These are phyloP conservation scores for Lasiurus cinereus DNA, from an alignment of 2,113 vertebrate species.

Conservation along the genomic window DNA sequence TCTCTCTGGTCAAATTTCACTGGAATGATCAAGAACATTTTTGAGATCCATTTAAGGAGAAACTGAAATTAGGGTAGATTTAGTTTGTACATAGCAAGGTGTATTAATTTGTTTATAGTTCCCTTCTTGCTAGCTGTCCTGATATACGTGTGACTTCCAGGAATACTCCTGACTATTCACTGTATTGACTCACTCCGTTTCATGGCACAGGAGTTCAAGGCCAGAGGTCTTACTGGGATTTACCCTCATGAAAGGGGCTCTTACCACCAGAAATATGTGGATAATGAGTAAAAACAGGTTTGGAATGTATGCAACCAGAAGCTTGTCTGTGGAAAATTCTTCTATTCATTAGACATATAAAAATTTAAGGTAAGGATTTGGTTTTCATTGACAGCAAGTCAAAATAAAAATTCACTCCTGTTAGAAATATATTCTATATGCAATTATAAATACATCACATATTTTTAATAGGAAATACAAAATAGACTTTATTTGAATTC, in stretches of 20 bases:
- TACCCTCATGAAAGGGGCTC: background rate
- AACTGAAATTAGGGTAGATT: background rate
- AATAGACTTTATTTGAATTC: conserved; percentile 15
- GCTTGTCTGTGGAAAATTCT: conserved; percentile 54
- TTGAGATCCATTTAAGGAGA: background rate
- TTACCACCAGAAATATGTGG: background rate
- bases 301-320: conserved; percentile 33
- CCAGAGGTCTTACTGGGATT: background rate
- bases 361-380: conserved; percentile 48
- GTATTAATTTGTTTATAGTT: background rate
- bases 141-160: background rate
- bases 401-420: conserved; percentile 54
- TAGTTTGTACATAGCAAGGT: background rate
- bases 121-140: background rate
- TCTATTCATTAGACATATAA: conserved; percentile 49
- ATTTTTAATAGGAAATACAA: background rate
- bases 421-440: conserved; percentile 32
- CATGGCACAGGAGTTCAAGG: background rate
- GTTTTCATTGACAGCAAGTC: conserved; percentile 50
- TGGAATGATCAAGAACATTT: background rate
- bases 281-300: background rate
- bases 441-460: conserved; percentile 24
- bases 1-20: background rate
- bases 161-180: background rate
- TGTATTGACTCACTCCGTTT: background rate